Percentiles rank a stretch among this genome's conserved stretches.
phyloP scores from a whole-genome alignment of 2,797 vertebrate species.

The Crocodylus rhombifer region DNA sequence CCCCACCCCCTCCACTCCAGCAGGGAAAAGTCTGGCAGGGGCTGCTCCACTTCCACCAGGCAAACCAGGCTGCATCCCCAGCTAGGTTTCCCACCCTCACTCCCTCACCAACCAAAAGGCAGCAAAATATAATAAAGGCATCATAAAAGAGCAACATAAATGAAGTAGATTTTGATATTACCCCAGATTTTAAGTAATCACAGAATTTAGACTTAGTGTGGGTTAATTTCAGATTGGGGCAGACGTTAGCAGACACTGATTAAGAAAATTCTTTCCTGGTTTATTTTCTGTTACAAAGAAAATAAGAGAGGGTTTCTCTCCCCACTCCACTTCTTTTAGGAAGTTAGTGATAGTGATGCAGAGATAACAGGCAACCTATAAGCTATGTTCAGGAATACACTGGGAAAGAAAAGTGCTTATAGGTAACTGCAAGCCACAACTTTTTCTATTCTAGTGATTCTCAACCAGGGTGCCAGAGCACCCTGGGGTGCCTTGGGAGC shows the following conservation, averaged over 20 bases:
- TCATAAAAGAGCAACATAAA: background rate
- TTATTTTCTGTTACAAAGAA: background rate
- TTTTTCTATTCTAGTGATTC: background rate
- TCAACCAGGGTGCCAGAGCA: too few relatives aligned
- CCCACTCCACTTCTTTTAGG: background rate
- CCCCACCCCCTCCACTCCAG: too few relatives aligned
- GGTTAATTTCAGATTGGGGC: background rate
- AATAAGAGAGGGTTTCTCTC: background rate
- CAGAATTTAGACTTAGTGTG: background rate
- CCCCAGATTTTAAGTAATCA: background rate
- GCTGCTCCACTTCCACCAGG: too few relatives aligned
- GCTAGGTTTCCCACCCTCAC: too few relatives aligned
- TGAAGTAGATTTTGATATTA: background rate
- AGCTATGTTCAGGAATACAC: background rate
- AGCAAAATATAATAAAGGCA: background rate
- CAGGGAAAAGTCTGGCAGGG: too few relatives aligned
- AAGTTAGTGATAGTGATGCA: background rate
- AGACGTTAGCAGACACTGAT: background rate
- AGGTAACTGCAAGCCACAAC: background rate
- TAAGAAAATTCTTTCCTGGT: background rate
- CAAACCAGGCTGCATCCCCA: too few relatives aligned
- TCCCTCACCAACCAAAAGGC: background rate
- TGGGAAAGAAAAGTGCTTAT: background rate
- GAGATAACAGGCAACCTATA: background rate
- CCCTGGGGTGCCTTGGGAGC: too few relatives aligned